Evolutionary conservation across 2,113 vertebrate species (phyloP).

Genomic region (Asarcornis scutulata): DNA sequence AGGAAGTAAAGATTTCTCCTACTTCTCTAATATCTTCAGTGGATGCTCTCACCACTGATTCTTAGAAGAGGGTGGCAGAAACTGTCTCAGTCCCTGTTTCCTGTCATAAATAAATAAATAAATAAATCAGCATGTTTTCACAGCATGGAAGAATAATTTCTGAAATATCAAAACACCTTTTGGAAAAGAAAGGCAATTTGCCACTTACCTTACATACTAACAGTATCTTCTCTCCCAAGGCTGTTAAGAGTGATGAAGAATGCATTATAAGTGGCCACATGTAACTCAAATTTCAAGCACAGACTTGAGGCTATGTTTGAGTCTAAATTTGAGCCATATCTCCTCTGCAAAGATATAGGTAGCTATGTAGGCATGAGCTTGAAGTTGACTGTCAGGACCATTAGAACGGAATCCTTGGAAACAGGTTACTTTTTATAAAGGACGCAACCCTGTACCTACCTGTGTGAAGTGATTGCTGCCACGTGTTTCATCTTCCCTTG

Average conservation of each 20-base stretch:
- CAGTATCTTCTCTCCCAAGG: not conserved
- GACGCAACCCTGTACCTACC: not conserved
- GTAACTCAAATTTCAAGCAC: not conserved
- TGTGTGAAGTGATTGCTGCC: not conserved
- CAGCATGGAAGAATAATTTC: not conserved
- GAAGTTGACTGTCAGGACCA: not conserved
- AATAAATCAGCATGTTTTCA: not conserved
- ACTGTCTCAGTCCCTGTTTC: not conserved
- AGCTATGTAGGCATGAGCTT: not conserved
- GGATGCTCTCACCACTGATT: not conserved
- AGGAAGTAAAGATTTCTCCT: not conserved
- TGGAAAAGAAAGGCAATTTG: not conserved
- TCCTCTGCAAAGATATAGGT: not conserved
- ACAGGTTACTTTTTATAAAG: rapidly evolving
- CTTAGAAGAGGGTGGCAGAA: not conserved
- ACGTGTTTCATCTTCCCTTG: not conserved
- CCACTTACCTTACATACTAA: not conserved
- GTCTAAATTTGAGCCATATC: not conserved
- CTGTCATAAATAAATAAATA: not conserved
- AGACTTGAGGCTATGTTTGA: not conserved
- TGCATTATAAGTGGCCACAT: not conserved
- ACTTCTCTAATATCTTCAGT: not conserved
- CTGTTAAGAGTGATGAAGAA: not conserved
- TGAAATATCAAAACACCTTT: not conserved
- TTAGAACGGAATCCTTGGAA: not conserved